Conservation (phyloP, 2,113 vertebrate species). For the Onychostoma macrolepis region DNA sequence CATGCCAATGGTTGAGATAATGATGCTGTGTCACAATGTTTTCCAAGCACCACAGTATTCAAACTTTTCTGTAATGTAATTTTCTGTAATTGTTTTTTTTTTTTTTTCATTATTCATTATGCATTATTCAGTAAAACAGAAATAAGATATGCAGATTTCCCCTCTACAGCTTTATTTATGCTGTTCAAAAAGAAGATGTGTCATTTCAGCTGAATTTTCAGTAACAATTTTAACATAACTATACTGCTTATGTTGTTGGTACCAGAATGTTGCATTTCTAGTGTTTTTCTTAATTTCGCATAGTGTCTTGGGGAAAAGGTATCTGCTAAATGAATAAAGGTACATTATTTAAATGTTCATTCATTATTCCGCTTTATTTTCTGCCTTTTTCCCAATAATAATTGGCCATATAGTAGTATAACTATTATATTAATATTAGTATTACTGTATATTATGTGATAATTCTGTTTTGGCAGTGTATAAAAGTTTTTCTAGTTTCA, state of each 20-base stretch:
- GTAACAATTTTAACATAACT: background rate
- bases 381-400: background rate
- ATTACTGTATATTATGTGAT: no score
- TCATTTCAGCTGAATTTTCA: background rate
- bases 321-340: background rate
- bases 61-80: background rate
- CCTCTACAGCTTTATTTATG: no score
- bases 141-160: background rate
- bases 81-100: no score
- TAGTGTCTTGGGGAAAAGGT: background rate
- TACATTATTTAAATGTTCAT: background rate
- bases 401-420: background rate
- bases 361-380: background rate
- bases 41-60: background rate
- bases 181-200: background rate
- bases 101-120: background rate
- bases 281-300: background rate
- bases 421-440: background rate
- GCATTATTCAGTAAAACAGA: background rate
- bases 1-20: background rate
- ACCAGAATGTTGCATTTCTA: background rate
- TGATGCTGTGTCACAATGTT: background rate
- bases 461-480: no score
- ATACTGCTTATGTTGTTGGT: background rate
- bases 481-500: no score